Conservation (phyloP, 2,113 vertebrate species). For the Gobiocypris rarus region DNA sequence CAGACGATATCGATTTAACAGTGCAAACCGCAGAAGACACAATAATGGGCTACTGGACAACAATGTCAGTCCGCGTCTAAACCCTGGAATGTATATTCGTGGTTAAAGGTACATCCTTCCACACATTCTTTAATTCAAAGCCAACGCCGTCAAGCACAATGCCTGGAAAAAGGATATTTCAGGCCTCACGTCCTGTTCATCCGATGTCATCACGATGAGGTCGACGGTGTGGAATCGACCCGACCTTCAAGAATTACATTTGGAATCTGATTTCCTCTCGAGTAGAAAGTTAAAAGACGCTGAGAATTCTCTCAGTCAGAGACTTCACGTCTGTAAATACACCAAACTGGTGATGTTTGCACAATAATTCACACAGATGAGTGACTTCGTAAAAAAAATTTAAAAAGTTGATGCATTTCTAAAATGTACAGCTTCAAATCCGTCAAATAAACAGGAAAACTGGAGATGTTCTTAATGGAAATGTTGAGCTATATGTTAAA, state of each 20-base stretch:
- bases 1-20: neutral
- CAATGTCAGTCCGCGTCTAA: neutral
- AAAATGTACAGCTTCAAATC: neutral
- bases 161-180: slow-evolving; percentile 71
- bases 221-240: neutral
- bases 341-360: neutral
- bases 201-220: neutral
- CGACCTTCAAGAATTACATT: neutral
- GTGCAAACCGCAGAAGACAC: neutral
- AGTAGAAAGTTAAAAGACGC: neutral
- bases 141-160: slow-evolving; percentile 63
- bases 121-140: slow-evolving; percentile 56
- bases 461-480: neutral
- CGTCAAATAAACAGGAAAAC: slow-evolving; percentile 32
- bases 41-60: neutral
- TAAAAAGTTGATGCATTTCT: neutral
- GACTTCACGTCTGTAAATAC: neutral
- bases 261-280: neutral
- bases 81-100: neutral
- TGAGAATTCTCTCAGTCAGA: neutral
- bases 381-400: neutral
- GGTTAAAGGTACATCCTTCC: slow-evolving; percentile 57
- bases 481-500: neutral
- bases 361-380: neutral
- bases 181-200: slow-evolving; percentile 58